phyloP scores from a whole-genome alignment of 2,888 invertebrate species.

The Matsumyia berberina region DNA sequence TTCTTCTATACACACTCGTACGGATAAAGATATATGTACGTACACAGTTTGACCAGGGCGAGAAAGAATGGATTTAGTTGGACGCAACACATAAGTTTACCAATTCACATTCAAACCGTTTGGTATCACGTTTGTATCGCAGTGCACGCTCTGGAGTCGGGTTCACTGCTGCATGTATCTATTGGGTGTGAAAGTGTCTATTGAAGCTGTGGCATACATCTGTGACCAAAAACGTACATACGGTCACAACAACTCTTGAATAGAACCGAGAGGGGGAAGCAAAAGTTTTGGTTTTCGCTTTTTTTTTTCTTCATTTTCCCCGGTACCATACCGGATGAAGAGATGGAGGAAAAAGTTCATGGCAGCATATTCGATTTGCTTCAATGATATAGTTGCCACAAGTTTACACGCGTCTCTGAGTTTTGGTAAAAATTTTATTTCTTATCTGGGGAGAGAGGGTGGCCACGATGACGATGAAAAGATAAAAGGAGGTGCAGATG shows the following conservation, averaged over 20 bases:
- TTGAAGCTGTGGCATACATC: constrained; percentile 71
- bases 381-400: constrained; percentile 68
- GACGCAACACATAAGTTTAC: constrained; percentile 68
- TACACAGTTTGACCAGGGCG: background rate
- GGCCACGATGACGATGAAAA: constrained; percentile 25
- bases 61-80: constrained; percentile 51
- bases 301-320: background rate
- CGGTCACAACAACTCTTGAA: constrained; percentile 41
- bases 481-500: constrained; percentile 20
- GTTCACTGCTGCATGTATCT: constrained; percentile 51
- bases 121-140: constrained; percentile 64
- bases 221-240: constrained; percentile 71
- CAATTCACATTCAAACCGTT: constrained; percentile 71
- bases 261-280: background rate
- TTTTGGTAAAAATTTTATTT: constrained; percentile 47
- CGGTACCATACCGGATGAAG: background rate
- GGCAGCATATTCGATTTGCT: constrained; percentile 70
- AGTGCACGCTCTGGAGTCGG: constrained; percentile 16
- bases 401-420: constrained; percentile 66
- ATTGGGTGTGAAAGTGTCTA: constrained; percentile 68
- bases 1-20: constrained; percentile 22
- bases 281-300: constrained; percentile 38
- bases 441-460: constrained; percentile 6
- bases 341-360: constrained; percentile 50
- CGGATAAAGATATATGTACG: constrained; percentile 32